These are phyloP conservation scores for Arge pagana DNA, from an alignment of 2,888 invertebrate genomes.

Conservation along the genomic window DNA sequence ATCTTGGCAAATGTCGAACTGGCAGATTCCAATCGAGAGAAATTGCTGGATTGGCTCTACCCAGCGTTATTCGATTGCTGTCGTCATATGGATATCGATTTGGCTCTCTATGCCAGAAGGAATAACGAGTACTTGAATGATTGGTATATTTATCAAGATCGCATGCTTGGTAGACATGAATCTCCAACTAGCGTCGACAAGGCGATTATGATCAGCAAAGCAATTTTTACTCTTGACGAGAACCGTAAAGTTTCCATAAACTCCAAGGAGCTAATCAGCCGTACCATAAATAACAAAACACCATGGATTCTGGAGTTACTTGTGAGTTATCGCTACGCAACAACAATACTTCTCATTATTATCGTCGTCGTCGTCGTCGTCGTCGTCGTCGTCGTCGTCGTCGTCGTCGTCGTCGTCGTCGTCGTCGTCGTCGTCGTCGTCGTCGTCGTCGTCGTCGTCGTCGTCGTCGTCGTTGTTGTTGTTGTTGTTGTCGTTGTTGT, in stretches of 20 bases:
- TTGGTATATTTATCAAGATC: slow-evolving; percentile 44
- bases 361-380: no score
- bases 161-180: slow-evolving; percentile 33
- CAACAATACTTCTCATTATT: no score
- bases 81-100: slow-evolving; percentile 39
- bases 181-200: slow-evolving; percentile 30
- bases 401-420: no score
- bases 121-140: slow-evolving; percentile 40
- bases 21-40: slow-evolving; percentile 37
- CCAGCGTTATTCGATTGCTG: slow-evolving; percentile 37
- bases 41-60: slow-evolving; percentile 41
- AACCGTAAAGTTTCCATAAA: slow-evolving; percentile 32
- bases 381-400: no score
- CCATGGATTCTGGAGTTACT: slow-evolving; percentile 52
- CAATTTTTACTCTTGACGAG: slow-evolving; percentile 35
- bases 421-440: no score
- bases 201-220: slow-evolving; percentile 36
- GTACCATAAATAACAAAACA: slow-evolving; percentile 37
- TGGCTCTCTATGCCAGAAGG: slow-evolving; percentile 45
- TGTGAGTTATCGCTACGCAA: slow-evolving; percentile 36
- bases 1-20: slow-evolving; percentile 47
- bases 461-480: no score
- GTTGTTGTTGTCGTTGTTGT: no score
- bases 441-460: no score
- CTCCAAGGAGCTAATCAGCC: slow-evolving; percentile 41